Percentiles rank a stretch among this genome's conserved stretches.
Evolutionary conservation across 2,797 vertebrate species (phyloP).

Genomic region (Aphelocoma californica): DNA sequence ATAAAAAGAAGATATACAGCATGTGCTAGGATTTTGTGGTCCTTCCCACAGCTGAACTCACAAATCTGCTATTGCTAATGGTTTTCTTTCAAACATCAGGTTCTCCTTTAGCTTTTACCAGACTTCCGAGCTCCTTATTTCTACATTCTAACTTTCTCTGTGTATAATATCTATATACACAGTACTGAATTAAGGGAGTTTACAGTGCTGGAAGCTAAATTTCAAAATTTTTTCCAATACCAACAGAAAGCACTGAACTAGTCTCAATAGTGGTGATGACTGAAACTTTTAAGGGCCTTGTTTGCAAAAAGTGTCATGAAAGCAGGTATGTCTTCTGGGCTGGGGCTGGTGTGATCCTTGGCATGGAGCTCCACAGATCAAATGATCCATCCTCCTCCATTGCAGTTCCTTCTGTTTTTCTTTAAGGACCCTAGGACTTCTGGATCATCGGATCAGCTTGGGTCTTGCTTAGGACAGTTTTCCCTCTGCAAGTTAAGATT

Average conservation of each 20-base stretch:
- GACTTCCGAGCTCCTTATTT: background rate
- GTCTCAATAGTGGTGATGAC: background rate
- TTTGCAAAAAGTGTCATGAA: background rate
- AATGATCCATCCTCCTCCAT: background rate
- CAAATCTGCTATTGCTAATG: background rate
- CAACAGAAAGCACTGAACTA: background rate
- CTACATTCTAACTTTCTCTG: background rate
- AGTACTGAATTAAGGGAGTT: background rate
- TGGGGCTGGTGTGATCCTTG: background rate
- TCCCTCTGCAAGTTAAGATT: background rate
- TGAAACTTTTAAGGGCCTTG: background rate
- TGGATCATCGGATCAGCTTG: background rate
- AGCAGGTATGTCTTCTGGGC: background rate
- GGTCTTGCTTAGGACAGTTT: too few species aligned
- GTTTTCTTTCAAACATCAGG: background rate
- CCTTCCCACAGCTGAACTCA: background rate
- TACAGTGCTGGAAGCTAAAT: background rate
- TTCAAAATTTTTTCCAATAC: background rate
- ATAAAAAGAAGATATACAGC: background rate
- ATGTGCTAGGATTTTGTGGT: background rate
- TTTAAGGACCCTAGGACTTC: background rate
- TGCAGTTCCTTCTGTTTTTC: background rate
- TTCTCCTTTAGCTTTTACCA: background rate
- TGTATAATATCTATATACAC: background rate
- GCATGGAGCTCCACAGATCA: background rate